Conservation (phyloP, 2,113 vertebrate species). For the Formicarius rufipectus region DNA sequence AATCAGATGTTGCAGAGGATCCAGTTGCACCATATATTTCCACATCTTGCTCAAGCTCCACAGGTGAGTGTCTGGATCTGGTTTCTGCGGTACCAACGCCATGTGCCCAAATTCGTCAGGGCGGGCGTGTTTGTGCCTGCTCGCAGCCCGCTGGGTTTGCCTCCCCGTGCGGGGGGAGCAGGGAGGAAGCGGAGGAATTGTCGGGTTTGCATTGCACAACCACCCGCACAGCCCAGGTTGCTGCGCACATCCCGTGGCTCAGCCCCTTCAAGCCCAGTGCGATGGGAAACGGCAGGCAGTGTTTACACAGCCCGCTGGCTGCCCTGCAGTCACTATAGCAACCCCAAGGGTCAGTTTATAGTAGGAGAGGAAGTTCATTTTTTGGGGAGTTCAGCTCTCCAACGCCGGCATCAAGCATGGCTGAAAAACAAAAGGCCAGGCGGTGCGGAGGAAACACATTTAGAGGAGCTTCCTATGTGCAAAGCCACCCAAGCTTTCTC, state of each 20-base stretch:
- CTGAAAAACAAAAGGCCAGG: slow-evolving; percentile 69
- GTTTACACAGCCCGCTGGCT: slow-evolving; percentile 57
- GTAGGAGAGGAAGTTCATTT: slow-evolving; percentile 73
- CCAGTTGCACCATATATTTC: slow-evolving; percentile 25
- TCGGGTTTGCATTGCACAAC: slow-evolving; percentile 18
- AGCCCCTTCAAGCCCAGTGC: neutral
- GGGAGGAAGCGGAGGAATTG: neutral
- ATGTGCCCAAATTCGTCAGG: neutral
- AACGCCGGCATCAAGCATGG: slow-evolving; percentile 47
- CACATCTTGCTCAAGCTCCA: slow-evolving; percentile 20
- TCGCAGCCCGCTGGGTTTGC: neutral
- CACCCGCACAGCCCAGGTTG: neutral
- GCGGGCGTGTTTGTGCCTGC: neutral
- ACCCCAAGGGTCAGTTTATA: slow-evolving; percentile 75
- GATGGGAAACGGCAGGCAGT: slow-evolving; percentile 44
- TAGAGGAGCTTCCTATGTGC: slow-evolving; percentile 56
- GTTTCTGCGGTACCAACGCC: neutral
- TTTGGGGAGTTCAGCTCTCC: slow-evolving; percentile 66
- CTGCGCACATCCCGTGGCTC: neutral
- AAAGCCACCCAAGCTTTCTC: slow-evolving; percentile 9
- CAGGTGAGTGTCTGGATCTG: slow-evolving; percentile 53
- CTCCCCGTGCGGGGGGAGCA: neutral
- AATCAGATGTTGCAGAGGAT: slow-evolving; percentile 9
- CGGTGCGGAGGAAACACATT: slow-evolving; percentile 67
- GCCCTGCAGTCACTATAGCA: slow-evolving; percentile 68